Evolutionary conservation across 92 coral and sea anemone species (phyloP).

Genomic region (Virgularia gustaviana): DNA sequence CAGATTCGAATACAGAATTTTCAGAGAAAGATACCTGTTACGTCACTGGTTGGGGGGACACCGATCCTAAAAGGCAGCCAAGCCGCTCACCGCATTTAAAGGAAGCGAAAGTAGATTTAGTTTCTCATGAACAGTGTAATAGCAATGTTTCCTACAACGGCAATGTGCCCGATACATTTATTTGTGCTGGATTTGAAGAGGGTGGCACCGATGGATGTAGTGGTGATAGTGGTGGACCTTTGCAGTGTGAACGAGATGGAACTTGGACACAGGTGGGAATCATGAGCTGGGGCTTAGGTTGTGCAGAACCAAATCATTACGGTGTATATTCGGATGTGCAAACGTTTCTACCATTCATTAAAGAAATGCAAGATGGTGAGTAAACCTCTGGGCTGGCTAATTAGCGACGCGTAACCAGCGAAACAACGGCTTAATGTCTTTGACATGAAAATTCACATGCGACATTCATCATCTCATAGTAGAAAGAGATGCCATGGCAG

Average conservation of each 20-base stretch:
- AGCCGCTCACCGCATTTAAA: conserved; percentile 48
- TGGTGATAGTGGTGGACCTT: conserved; percentile 89
- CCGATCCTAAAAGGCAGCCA: conserved; percentile 33
- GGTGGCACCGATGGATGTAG: conserved; percentile 71
- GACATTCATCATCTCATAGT: too few species aligned
- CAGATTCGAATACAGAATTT: conserved; percentile 45
- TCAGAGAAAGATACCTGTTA: conserved; percentile 60
- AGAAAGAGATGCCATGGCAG: too few species aligned
- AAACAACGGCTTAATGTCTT: too few species aligned
- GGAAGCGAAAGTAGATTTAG: conserved; percentile 61
- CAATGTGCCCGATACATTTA: conserved; percentile 41
- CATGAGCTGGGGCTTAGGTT: conserved; percentile 83
- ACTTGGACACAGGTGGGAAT: conserved; percentile 75
- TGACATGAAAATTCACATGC: too few species aligned
- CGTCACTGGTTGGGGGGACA: conserved; percentile 88
- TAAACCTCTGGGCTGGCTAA: neutral
- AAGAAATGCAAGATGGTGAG: conserved; percentile 57
- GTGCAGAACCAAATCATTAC: conserved; percentile 78
- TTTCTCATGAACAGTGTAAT: conserved; percentile 54
- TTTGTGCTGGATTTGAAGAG: conserved; percentile 67
- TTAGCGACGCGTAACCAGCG: too few species aligned
- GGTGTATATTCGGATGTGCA: conserved; percentile 84
- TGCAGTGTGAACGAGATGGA: conserved; percentile 73
- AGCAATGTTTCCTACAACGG: conserved; percentile 59
- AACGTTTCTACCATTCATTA: conserved; percentile 65